Conservation (phyloP, 1,140 invertebrate genomes). For the Coenobita brevimanus region DNA sequence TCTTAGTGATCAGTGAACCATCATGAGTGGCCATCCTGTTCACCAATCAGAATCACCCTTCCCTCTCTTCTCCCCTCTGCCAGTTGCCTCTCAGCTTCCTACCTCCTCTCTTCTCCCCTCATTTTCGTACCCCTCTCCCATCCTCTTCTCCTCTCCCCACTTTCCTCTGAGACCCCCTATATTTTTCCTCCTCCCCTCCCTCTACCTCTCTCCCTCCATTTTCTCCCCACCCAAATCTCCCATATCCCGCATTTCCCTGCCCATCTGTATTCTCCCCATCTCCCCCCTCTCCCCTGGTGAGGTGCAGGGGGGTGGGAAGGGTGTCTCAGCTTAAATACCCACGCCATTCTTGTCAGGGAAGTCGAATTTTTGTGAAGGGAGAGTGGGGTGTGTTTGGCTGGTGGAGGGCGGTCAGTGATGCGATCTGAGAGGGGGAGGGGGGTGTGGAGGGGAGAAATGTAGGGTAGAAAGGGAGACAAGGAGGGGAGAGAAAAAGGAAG, state of each 20-base stretch:
- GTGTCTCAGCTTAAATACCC: too few relatives aligned
- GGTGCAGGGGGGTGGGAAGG: too few relatives aligned
- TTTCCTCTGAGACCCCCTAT: not conserved
- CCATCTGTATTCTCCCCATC: not conserved
- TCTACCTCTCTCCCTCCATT: not conserved
- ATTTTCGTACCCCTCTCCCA: not conserved
- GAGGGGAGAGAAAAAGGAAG: too few relatives aligned
- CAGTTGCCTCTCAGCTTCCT: not conserved
- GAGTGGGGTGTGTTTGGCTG: too few relatives aligned
- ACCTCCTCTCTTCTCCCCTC: not conserved
- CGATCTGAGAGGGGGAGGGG: too few relatives aligned
- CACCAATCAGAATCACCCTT: not conserved
- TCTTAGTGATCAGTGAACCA: too few relatives aligned
- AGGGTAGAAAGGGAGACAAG: too few relatives aligned
- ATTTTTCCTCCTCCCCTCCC: not conserved
- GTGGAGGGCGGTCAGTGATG: too few relatives aligned
- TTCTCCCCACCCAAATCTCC: not conserved
- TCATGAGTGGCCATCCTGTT: not conserved
- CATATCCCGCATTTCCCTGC: not conserved
- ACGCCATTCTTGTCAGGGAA: too few relatives aligned
- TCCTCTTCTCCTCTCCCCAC: not conserved
- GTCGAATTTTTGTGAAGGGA: too few relatives aligned
- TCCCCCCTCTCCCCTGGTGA: not conserved
- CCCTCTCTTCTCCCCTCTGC: not conserved
- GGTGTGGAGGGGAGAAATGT: too few relatives aligned